phyloP scores from a whole-genome alignment of 2,797 vertebrate species.

The Hippopotamyrus pictus region DNA sequence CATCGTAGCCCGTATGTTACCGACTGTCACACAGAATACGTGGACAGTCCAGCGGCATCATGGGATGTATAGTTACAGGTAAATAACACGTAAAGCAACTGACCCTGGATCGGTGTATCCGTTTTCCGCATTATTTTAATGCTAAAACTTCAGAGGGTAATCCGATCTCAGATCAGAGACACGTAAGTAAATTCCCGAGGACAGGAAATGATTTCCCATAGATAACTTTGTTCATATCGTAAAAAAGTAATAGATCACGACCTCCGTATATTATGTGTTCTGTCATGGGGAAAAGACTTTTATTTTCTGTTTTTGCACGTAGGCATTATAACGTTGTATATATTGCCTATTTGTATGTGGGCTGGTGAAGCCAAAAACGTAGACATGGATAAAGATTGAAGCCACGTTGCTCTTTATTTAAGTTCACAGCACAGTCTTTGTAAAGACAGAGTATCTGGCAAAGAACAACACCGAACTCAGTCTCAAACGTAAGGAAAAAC shows the following conservation, averaged over 20 bases:
- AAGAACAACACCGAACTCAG: not conserved
- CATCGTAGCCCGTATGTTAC: conserved; percentile 48
- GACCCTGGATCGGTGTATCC: not conserved
- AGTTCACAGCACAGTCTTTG: not conserved
- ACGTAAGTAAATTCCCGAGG: not conserved
- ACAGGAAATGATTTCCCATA: not conserved
- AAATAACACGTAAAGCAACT: not conserved
- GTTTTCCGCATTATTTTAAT: not conserved
- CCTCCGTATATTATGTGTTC: not conserved
- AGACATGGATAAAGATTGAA: not conserved
- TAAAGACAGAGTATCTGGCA: not conserved
- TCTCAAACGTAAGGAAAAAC: not conserved
- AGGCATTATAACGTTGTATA: not conserved
- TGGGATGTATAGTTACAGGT: conserved; percentile 1
- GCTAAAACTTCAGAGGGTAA: not conserved
- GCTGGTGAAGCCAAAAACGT: not conserved
- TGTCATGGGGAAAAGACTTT: not conserved
- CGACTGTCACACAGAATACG: conserved; percentile 55
- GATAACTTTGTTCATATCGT: not conserved
- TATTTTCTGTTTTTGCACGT: not conserved
- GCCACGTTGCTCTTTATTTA: not conserved
- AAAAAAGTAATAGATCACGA: not conserved
- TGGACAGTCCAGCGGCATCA: conserved; percentile 49
- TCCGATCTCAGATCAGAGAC: not conserved
- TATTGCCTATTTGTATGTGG: not conserved